Percentiles rank a stretch among this genome's conserved stretches.
Conservation (phyloP, 2,888 invertebrate genomes). For the Aphodius granarius region DNA sequence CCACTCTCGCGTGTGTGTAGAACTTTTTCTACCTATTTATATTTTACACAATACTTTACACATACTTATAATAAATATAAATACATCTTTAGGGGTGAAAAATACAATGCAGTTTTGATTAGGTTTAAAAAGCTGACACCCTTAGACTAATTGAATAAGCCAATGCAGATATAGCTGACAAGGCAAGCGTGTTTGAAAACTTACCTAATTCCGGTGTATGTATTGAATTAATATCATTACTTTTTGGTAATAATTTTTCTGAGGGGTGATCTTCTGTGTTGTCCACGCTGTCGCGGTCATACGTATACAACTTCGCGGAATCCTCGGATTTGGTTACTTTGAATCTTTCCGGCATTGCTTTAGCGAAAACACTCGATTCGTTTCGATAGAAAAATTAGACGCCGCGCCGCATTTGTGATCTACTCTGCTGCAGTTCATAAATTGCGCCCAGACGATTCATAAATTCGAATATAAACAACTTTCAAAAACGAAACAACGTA, state of each 20-base stretch:
- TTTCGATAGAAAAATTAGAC: not conserved
- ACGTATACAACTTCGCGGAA: conserved; percentile 28
- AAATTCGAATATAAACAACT: conserved; percentile 25
- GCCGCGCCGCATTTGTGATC: not conserved
- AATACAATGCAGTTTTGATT: not conserved
- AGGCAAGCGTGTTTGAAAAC: conserved; percentile 21
- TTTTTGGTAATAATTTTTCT: conserved; percentile 35
- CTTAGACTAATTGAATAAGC: conserved; percentile 21
- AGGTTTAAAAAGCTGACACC: conserved; percentile 7
- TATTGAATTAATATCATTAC: conserved; percentile 29
- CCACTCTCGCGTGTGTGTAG: too few relatives aligned
- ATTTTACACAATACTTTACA: too few relatives aligned
- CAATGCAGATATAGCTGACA: conserved; percentile 20
- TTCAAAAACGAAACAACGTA: conserved; percentile 24
- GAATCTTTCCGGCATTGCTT: conserved; percentile 39
- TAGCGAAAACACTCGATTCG: not conserved
- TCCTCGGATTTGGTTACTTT: conserved; percentile 40
- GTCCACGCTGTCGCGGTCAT: conserved; percentile 14
- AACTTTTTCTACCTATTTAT: too few relatives aligned
- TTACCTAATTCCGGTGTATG: conserved; percentile 31
- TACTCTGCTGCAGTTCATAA: conserved; percentile 14
- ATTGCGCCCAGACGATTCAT: conserved; percentile 13
- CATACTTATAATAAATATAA: not conserved
- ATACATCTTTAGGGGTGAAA: not conserved
- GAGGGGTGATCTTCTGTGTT: conserved; percentile 28